Conservation (phyloP, 2,888 invertebrate species). For the Nymphalis polychloros region DNA sequence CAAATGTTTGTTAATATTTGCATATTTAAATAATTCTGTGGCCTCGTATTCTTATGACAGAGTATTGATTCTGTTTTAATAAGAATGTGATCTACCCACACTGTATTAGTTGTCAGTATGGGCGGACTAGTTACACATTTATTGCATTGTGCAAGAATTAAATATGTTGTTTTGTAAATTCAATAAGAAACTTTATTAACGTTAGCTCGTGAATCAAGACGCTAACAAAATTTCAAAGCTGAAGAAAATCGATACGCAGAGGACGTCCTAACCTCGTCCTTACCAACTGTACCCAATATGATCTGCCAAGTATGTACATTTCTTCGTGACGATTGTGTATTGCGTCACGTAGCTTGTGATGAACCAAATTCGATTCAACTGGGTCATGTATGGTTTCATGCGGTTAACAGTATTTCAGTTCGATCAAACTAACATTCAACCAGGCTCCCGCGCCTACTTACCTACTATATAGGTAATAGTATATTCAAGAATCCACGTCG, state of each 20-base stretch:
- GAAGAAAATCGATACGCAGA: slow-evolving; percentile 32
- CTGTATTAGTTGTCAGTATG: slow-evolving; percentile 48
- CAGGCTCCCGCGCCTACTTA: slow-evolving; percentile 10
- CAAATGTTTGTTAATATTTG: slow-evolving; percentile 1
- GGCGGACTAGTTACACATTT: slow-evolving; percentile 63
- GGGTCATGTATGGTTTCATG: slow-evolving; percentile 66
- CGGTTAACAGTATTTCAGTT: slow-evolving; percentile 65
- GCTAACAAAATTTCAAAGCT: slow-evolving; percentile 10
- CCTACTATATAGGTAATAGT: neutral
- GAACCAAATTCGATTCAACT: slow-evolving; percentile 63
- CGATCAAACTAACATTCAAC: slow-evolving; percentile 31
- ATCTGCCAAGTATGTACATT: slow-evolving; percentile 50
- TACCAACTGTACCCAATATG: slow-evolving; percentile 34
- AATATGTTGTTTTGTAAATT: slow-evolving; percentile 53
- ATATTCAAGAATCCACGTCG: slow-evolving; percentile 38
- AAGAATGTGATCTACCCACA: slow-evolving; percentile 54
- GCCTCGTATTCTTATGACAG: slow-evolving; percentile 5
- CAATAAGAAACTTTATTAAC: slow-evolving; percentile 5
- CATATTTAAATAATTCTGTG: slow-evolving; percentile 5
- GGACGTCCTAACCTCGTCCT: slow-evolving; percentile 36
- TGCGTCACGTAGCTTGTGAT: slow-evolving; percentile 59
- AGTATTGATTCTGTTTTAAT: slow-evolving; percentile 9
- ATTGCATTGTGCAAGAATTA: slow-evolving; percentile 57
- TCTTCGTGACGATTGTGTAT: slow-evolving; percentile 50
- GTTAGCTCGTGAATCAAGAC: slow-evolving; percentile 5